phyloP scores from a whole-genome alignment of 2,113 vertebrate species.

The Rhizomys pruinosus region DNA sequence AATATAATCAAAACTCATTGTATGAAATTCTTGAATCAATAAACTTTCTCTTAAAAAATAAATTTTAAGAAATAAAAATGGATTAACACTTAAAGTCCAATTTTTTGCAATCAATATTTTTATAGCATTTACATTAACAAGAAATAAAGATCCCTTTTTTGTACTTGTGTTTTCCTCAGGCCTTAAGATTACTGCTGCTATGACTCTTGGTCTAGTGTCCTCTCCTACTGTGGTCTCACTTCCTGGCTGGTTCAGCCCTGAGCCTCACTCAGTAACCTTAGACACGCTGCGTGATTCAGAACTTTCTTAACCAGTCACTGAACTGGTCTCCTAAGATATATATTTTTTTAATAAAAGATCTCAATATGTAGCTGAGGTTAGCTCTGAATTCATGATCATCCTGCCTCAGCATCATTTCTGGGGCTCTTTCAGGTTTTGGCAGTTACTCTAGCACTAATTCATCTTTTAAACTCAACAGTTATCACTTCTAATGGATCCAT shows the following conservation, averaged over 20 bases:
- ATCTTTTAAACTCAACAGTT: slow-evolving; percentile 17
- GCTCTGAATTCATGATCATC: background rate
- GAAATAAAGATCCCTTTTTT: background rate
- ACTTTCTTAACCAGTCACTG: background rate
- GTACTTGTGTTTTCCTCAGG: slow-evolving; percentile 22
- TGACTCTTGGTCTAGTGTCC: slow-evolving; percentile 6
- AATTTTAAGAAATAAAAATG: background rate
- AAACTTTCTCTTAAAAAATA: background rate
- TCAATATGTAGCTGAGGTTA: background rate
- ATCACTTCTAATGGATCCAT: background rate
- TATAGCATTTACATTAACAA: background rate
- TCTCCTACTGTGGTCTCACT: background rate
- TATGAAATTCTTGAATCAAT: too few relatives aligned
- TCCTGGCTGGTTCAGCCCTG: background rate
- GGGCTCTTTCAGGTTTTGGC: background rate
- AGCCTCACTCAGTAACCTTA: background rate
- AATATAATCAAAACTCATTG: too few relatives aligned
- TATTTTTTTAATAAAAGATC: background rate
- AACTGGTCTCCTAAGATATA: background rate
- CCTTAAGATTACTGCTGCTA: slow-evolving; percentile 18
- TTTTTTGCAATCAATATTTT: background rate
- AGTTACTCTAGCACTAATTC: background rate
- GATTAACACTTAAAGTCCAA: background rate
- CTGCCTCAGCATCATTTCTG: background rate
- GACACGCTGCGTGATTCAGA: background rate